Conservation (phyloP, 1,140 invertebrate genomes). For the Drosophila tristis region DNA sequence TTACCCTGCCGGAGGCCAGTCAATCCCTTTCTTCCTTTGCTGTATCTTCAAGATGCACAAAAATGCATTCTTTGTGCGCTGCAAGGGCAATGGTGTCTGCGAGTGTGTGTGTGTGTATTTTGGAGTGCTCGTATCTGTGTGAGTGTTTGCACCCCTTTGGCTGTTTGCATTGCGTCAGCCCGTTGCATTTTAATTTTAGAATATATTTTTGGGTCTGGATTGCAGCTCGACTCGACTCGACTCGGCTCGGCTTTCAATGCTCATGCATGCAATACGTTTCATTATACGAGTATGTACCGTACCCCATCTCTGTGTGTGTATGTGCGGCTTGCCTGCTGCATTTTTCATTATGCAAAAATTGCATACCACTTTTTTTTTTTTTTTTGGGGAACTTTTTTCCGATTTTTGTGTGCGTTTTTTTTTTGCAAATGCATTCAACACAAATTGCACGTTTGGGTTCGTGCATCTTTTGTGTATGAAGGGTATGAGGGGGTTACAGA, state of each 20-base stretch:
- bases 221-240: constrained; percentile 62
- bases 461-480: constrained; percentile 72
- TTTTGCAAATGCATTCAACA: constrained; percentile 77
- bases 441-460: constrained; percentile 79
- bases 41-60: constrained; percentile 77
- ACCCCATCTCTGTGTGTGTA: constrained; percentile 14
- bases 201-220: constrained; percentile 82
- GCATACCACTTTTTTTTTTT: constrained; percentile 65
- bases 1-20: constrained; percentile 18
- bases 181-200: constrained; percentile 81
- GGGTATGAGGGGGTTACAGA: constrained; percentile 26
- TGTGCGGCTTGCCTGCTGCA: constrained; percentile 70
- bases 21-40: constrained; percentile 26
- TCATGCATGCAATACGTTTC: constrained; percentile 66
- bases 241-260: constrained; percentile 70
- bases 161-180: constrained; percentile 79
- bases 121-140: constrained; percentile 25
- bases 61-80: constrained; percentile 75
- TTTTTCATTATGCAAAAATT: constrained; percentile 83
- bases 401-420: constrained; percentile 63
- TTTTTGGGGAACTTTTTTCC: constrained; percentile 53
- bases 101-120: constrained; percentile 8
- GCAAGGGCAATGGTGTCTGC: constrained; percentile 42
- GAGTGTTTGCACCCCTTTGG: constrained; percentile 73
- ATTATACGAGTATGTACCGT: constrained; percentile 34